Conservation (phyloP, 2,888 invertebrate genomes). For the Orthosia cruda region DNA sequence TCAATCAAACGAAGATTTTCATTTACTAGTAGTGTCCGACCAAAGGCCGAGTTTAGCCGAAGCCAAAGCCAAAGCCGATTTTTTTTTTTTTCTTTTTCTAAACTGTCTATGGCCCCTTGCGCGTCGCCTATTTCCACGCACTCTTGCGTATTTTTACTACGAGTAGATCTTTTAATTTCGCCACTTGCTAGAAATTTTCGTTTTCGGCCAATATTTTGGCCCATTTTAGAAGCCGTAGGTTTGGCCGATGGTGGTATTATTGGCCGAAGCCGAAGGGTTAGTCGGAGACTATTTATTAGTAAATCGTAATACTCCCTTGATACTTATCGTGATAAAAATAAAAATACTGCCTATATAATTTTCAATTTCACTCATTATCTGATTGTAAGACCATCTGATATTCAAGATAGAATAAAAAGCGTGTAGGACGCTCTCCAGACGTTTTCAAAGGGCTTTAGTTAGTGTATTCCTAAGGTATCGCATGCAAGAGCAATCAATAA, state of each 20-base stretch:
- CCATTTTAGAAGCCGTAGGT: too few relatives aligned
- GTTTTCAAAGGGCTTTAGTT: constrained; percentile 10
- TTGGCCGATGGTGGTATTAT: too few relatives aligned
- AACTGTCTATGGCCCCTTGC: too few relatives aligned
- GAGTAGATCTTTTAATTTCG: too few relatives aligned
- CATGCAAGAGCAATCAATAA: constrained; percentile 32
- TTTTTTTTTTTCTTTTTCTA: too few relatives aligned
- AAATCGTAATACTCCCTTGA: background rate
- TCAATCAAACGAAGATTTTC: constrained; percentile 36
- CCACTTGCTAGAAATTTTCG: too few relatives aligned
- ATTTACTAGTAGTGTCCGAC: background rate
- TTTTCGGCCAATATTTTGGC: too few relatives aligned
- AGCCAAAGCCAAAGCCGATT: too few relatives aligned
- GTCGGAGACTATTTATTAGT: background rate
- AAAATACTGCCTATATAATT: constrained; percentile 1
- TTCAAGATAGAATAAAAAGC: constrained; percentile 21
- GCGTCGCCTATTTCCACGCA: too few relatives aligned
- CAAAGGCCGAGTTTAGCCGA: too few relatives aligned
- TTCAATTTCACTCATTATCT: constrained; percentile 33
- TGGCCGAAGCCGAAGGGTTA: too few relatives aligned
- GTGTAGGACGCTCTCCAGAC: background rate
- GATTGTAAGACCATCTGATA: constrained; percentile 18
- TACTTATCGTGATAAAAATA: background rate
- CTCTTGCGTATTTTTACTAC: too few relatives aligned
- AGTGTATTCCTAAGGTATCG: constrained; percentile 24